Base-by-base conservation (phyloP, 2,113 vertebrate species). In the Heterochromis multidens region DNA sequence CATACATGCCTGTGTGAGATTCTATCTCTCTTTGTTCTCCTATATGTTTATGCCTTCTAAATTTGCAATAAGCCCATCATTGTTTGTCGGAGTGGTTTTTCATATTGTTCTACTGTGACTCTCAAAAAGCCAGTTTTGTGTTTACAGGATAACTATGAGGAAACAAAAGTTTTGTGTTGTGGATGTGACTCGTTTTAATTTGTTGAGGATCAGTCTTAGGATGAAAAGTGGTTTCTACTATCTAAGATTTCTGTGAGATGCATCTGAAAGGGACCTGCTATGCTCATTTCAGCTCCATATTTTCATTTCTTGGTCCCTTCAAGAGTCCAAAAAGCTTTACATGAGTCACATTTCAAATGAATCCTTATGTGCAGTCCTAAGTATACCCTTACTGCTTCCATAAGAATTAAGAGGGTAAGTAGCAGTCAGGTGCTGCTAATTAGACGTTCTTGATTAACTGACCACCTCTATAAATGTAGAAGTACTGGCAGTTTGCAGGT, bases 81-180 rank as follows among this genome's bases (percentile, higher is more conserved):
- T 74, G 0, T 52, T 74, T 52, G 21, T 74, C 11, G 21, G 40
- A 2, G 6, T 1, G 0, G 1, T 29, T 31, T 70, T 23, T 57
- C 11, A 74, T 13, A 31, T 74, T 11, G 21, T 74, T 74, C 10
- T 27, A 21, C 67, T 52, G 17, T 52, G 67, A 72, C 46, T 74
- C 21, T 57, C 25, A 31, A 17, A 31, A 31, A 74, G 27, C 12
- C 43, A 52, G 16, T n/a, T 74, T 52, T 14, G 1, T 74, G 25
- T 49, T 74, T 74, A 74, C 67, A 31, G 21, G 67, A 72, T 29
- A 72, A 49, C 40, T 29, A 72, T 49, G 25, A 12, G 67, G 17
- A 52, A 52, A 27, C 25, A 74, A 72, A 72, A 27, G 67, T 52
- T 49, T 74, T 27, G 29, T 52, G 13, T n/a, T 74, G 46, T 74